Percentiles rank a stretch among this genome's conserved stretches.
Conservation (phyloP, 2,113 vertebrate genomes). For the Hylia prasina region DNA sequence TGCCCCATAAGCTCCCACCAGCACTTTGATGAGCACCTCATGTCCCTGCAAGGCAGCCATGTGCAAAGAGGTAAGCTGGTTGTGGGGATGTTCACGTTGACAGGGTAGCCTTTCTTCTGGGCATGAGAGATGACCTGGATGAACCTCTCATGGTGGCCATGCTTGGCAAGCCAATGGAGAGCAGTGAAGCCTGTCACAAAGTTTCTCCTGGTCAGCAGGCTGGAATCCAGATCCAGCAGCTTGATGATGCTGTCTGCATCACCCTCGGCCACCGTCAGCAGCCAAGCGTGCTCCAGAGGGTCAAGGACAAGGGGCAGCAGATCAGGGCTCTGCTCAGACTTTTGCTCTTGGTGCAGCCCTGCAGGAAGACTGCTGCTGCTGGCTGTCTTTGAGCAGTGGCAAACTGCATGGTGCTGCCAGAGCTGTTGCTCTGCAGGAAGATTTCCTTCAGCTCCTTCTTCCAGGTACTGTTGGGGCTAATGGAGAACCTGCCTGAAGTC, state of each 20-base stretch:
- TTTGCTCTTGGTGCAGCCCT: not conserved
- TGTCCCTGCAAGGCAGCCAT: conserved; percentile 87
- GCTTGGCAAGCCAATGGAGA: conserved; percentile 93
- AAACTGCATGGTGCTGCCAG: not conserved
- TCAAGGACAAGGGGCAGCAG: conserved; percentile 75
- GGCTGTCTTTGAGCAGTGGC: not conserved
- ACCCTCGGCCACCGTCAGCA: conserved; percentile 81
- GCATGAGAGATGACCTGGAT: conserved; percentile 76
- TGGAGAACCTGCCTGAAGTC: not conserved
- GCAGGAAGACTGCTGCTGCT: not conserved
- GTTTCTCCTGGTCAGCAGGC: conserved; percentile 79
- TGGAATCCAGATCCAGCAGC: conserved; percentile 77
- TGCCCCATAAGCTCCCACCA: conserved; percentile 90
- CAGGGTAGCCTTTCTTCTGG: conserved; percentile 35
- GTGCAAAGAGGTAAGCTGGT: conserved; percentile 88
- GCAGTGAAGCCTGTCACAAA: conserved; percentile 88
- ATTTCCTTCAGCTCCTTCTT: conserved; percentile 66
- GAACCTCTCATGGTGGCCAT: conserved; percentile 82
- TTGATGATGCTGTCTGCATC: conserved; percentile 77
- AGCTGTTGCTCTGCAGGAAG: conserved; percentile 49
- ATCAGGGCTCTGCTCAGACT: not conserved
- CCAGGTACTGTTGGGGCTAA: not conserved
- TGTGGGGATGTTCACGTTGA: conserved; percentile 79
- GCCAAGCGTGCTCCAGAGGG: conserved; percentile 92
- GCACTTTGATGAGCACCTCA: conserved; percentile 84